Conservation (phyloP, 2,888 invertebrate species). For the Nycteola revayana region DNA sequence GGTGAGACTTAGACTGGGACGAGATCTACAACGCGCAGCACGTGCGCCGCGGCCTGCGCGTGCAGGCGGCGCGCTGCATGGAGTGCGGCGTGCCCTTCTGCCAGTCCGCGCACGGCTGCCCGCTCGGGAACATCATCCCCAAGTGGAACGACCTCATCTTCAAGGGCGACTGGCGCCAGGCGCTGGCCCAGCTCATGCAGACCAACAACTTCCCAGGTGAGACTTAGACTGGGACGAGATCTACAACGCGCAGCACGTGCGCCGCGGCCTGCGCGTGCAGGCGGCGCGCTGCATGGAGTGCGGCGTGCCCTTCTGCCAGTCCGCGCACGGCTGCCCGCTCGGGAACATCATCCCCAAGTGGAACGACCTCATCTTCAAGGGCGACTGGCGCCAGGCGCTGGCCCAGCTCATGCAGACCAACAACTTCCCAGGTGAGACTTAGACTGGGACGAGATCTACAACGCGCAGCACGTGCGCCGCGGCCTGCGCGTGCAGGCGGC, state of each 20-base stretch:
- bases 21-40: conserved; percentile 95
- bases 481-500: conserved; percentile 96
- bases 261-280: conserved; percentile 93
- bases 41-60: conserved; percentile 93
- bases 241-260: conserved; percentile 92
- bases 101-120: conserved; percentile 91
- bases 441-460: conserved; percentile 99
- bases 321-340: conserved; percentile 95
- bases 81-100: conserved; percentile 99
- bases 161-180: conserved; percentile 96
- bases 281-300: conserved; percentile 99
- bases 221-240: conserved; percentile 99
- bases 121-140: conserved; percentile 98
- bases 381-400: conserved; percentile 97
- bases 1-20: conserved; percentile 96
- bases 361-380: conserved; percentile 98
- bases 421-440: conserved; percentile 96
- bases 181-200: conserved; percentile 94
- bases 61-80: conserved; percentile 98
- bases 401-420: conserved; percentile 97
- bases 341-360: conserved; percentile 99
- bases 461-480: conserved; percentile 91
- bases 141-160: conserved; percentile 99
- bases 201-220: conserved; percentile 98
- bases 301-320: conserved; percentile 96